Percentiles rank a stretch among this genome's conserved stretches.
phyloP scores from a whole-genome alignment of 1,140 invertebrate species.

The Agrypnia vestita region DNA sequence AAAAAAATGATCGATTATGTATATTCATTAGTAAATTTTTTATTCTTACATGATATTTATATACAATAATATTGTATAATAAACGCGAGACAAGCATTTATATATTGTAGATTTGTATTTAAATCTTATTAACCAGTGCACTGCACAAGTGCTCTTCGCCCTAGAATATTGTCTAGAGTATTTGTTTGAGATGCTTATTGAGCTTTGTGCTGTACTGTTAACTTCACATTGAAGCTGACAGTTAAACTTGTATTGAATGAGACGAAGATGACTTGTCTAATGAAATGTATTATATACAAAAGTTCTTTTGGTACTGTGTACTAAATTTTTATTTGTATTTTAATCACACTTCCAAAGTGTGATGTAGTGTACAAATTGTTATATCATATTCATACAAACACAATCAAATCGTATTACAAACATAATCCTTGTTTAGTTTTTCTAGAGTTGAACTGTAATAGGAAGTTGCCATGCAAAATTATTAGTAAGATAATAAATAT shows the following conservation, averaged over 20 bases:
- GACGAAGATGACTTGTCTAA: constrained; percentile 54
- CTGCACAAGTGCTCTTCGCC: constrained; percentile 54
- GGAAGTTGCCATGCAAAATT: constrained; percentile 61
- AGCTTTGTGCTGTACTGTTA: constrained; percentile 35
- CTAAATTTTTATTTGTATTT: constrained; percentile 61
- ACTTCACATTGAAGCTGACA: constrained; percentile 60
- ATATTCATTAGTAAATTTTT: too few species aligned
- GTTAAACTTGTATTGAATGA: constrained; percentile 53
- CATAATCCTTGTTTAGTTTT: constrained; percentile 54
- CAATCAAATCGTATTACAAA: constrained; percentile 38
- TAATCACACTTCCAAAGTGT: constrained; percentile 58
- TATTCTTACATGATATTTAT: too few species aligned
- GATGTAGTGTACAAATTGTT: constrained; percentile 52
- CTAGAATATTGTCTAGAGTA: constrained; percentile 59
- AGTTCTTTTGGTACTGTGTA: constrained; percentile 61
- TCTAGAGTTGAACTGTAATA: constrained; percentile 58
- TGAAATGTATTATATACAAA: constrained; percentile 61
- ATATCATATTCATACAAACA: constrained; percentile 51
- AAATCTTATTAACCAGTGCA: constrained; percentile 24
- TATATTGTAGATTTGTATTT: constrained; percentile 33
- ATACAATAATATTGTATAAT: too few species aligned
- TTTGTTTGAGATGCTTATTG: constrained; percentile 29
- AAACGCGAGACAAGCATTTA: constrained; percentile 13
- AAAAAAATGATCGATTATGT: too few species aligned
- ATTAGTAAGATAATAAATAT: constrained; percentile 59